Evolutionary conservation across 2,888 invertebrate species (phyloP).

Genomic region (Syrista parreyssii): DNA sequence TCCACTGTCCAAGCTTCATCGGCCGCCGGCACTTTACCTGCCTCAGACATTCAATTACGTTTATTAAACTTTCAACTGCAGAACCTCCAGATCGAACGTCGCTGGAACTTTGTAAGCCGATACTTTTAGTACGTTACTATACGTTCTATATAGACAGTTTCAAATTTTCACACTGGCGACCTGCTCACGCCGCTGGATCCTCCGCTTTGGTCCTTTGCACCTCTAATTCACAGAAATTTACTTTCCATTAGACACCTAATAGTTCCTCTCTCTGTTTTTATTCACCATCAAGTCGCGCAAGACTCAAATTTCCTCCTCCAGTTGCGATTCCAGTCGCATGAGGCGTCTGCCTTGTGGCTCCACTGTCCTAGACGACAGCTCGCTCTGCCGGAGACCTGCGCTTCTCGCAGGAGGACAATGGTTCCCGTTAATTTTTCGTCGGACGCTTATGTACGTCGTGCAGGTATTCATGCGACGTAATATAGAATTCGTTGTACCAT

Average conservation of each 20-base stretch:
- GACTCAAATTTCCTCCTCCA: constrained; percentile 48
- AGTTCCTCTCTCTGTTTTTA: no score
- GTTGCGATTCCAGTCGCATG: constrained; percentile 42
- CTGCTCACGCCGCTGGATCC: background rate
- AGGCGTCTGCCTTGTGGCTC: constrained; percentile 36
- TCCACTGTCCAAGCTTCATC: no score
- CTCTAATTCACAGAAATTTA: background rate
- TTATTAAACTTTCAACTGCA: no score
- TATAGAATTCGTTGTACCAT: constrained; percentile 69
- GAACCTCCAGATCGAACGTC: no score
- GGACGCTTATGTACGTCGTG: constrained; percentile 69
- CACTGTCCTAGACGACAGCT: constrained; percentile 23
- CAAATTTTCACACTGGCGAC: background rate
- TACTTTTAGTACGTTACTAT: no score
- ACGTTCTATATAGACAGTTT: no score
- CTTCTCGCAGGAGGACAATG: constrained; percentile 43
- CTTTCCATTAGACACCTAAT: no score
- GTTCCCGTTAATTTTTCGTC: constrained; percentile 62
- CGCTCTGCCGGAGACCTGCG: constrained; percentile 46
- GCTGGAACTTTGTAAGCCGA: no score
- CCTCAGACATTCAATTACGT: no score
- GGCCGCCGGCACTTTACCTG: no score
- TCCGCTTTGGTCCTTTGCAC: background rate
- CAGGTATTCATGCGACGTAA: constrained; percentile 74
- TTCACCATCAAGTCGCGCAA: no score